These are phyloP conservation scores for Ochotona curzoniae DNA, from an alignment of 2,113 vertebrate species.

Conservation along the genomic window DNA sequence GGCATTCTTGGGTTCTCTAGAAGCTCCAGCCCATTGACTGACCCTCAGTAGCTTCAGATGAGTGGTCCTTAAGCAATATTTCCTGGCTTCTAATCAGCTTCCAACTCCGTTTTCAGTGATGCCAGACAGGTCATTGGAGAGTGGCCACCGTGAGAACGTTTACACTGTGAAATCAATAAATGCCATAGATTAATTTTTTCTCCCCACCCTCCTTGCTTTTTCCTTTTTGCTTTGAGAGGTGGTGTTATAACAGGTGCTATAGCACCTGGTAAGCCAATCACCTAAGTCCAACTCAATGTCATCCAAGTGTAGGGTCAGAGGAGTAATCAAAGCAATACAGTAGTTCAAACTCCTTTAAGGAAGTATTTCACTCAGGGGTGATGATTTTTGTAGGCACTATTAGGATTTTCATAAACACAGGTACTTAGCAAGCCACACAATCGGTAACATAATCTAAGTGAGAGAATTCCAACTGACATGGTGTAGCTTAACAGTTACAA, in stretches of 20 bases:
- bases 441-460: neutral
- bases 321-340: neutral
- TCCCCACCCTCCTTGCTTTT: neutral
- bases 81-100: rapidly evolving
- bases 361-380: rapidly evolving
- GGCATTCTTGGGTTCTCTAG: too few relatives aligned
- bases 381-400: neutral
- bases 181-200: rapidly evolving
- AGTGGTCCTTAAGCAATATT: too few relatives aligned
- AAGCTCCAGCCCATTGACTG: too few relatives aligned
- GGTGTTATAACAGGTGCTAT: too few relatives aligned
- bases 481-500: too few relatives aligned
- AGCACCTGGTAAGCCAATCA: too few relatives aligned
- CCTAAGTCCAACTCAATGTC: too few relatives aligned
- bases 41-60: too few relatives aligned
- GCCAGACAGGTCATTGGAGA: neutral
- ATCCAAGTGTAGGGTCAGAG: neutral
- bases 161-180: neutral
- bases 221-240: too few relatives aligned
- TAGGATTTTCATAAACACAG: neutral
- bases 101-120: neutral
- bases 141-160: rapidly evolving
- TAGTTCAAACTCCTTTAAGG: neutral
- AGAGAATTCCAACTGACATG: neutral
- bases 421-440: neutral